phyloP scores from a whole-genome alignment of 1,140 invertebrate genomes.

The Drepana arcuata region DNA sequence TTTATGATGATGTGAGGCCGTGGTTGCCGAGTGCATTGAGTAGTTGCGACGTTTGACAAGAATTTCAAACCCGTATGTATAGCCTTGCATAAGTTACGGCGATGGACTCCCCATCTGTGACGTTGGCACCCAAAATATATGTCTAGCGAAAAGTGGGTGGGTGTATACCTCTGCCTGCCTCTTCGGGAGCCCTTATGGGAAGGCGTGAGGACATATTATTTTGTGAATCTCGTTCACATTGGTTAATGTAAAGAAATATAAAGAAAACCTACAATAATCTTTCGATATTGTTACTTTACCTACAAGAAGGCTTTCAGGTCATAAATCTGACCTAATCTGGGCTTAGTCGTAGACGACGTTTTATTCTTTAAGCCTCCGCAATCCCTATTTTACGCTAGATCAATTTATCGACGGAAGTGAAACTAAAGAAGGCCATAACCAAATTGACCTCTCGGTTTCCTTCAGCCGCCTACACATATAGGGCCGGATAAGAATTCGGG shows the following conservation, averaged over 20 bases:
- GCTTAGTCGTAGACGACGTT: constrained; percentile 1
- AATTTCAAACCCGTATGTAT: too few species aligned
- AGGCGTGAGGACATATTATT: too few species aligned
- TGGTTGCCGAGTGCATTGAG: too few species aligned
- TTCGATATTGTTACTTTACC: background rate
- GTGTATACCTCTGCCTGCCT: too few species aligned
- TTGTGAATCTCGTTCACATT: background rate
- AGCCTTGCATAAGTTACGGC: too few species aligned
- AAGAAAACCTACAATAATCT: background rate
- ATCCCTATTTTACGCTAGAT: constrained; percentile 18
- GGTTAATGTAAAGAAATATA: background rate
- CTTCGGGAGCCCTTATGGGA: too few species aligned
- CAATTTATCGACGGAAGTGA: constrained; percentile 18
- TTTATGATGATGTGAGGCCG: too few species aligned
- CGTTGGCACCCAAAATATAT: too few species aligned
- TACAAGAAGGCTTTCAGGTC: background rate
- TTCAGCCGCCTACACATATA: constrained; percentile 12
- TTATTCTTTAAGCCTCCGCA: constrained; percentile 5
- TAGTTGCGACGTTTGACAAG: too few species aligned
- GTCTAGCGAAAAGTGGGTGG: too few species aligned
- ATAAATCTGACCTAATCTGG: background rate
- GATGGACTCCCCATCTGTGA: too few species aligned
- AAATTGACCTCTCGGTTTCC: constrained; percentile 20
- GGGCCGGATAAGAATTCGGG: constrained; percentile 18
- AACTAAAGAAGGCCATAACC: constrained; percentile 12